Evolutionary conservation across 2,113 vertebrate species (phyloP), one percentile per base, ranked within the genome.

Genomic region (Herpetotheres cachinnans): DNA sequence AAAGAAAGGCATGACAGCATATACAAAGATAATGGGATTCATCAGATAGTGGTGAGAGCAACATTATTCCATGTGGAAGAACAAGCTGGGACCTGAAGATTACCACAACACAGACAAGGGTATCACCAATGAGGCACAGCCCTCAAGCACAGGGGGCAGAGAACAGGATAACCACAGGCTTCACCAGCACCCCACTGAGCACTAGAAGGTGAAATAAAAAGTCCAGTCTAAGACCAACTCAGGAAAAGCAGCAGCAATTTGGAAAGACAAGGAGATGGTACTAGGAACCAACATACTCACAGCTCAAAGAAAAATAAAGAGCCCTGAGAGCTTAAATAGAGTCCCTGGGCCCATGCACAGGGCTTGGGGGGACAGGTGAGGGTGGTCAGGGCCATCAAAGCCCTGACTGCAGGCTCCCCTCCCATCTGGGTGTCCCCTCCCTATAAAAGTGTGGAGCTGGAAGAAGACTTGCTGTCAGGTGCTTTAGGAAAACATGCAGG

Each of bases 401-500:
- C 14, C 63, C 11, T 62, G 9, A 29, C 22, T 2, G 0, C 3
- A 67, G 19, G 6, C 6, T 73, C 5, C 18, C 20, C 30, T 72
- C 61, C 40, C 13, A 49, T 9, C 30, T 47, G 26, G 9, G 17
- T 27, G 29, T 54, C 8, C 12, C 4, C 2, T 63, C 29, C 29
- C 63, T 70, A 69, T 38, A 52, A 36, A 54, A 46, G 25, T 4
- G 6, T 36, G 13, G 19, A 10, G 5, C 0, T 90, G 27, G 13
- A 25, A 38, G 11, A 40, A 70, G 2, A 0, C 4, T 38, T 93
- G 2, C 1, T 77, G 2, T n/a, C 2, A 65, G 11, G 2, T 30
- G 5, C 7, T 65, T 56, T 65, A 1, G 6, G 18, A 7, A 27
- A 47, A 15, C 0, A 0, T 16, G 0, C 0, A 6, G 26, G 2